Conservation (phyloP, 2,113 vertebrate genomes). For the Malurus melanocephalus region DNA sequence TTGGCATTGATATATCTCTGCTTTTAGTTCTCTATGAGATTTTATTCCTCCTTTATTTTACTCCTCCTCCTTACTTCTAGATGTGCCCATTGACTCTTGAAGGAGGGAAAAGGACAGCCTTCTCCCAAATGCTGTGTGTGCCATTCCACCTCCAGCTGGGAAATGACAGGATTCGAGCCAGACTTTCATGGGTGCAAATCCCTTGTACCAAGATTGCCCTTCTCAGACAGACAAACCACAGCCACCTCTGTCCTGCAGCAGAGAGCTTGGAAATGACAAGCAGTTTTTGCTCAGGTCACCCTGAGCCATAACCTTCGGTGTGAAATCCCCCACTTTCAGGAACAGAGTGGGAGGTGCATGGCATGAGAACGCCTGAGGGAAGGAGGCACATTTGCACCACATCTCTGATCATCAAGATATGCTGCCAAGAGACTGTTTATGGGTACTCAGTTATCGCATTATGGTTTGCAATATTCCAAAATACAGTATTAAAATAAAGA, state of each 20-base stretch:
- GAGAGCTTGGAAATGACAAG: neutral
- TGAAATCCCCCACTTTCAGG: neutral
- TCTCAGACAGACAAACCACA: neutral
- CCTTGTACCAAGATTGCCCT: neutral
- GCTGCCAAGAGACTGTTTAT: neutral
- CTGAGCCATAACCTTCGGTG: accelerated
- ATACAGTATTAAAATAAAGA: neutral
- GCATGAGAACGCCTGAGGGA: neutral
- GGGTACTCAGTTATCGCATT: neutral
- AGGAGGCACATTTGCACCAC: neutral
- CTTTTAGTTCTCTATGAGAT: neutral
- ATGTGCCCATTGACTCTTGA: neutral
- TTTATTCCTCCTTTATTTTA: neutral
- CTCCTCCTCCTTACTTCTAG: neutral
- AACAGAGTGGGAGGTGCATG: neutral
- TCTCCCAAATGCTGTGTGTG: neutral
- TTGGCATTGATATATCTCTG: neutral
- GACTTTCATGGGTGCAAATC: neutral
- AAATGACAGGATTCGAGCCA: neutral
- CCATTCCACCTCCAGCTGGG: neutral
- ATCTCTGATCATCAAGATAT: neutral
- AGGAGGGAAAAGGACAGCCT: neutral
- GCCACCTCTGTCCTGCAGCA: neutral
- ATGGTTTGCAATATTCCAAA: neutral
- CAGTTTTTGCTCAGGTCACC: neutral